These are phyloP conservation scores for Thalpophila matura DNA, from an alignment of 2,888 invertebrate species.

Conservation along the genomic window DNA sequence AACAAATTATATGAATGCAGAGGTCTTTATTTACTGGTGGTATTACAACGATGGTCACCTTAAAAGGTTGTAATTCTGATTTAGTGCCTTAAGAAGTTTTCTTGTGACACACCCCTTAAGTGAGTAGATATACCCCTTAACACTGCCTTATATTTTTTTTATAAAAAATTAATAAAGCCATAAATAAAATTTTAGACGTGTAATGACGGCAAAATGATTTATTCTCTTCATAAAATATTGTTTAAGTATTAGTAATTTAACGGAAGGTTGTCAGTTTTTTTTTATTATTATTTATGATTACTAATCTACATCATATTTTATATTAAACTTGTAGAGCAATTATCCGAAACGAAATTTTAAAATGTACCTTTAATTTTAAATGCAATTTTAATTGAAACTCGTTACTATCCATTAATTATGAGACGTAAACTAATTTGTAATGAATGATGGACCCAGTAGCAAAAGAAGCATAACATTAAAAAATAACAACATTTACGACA, in stretches of 20 bases:
- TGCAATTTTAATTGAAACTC: constrained; percentile 13
- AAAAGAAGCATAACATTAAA: constrained; percentile 1
- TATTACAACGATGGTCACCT: constrained; percentile 70
- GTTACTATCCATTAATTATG: constrained; percentile 14
- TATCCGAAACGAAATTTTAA: not conserved
- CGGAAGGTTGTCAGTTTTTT: not conserved
- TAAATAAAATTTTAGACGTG: constrained; percentile 44
- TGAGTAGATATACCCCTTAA: constrained; percentile 45
- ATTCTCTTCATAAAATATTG: constrained; percentile 23
- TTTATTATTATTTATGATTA: not conserved
- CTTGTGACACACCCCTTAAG: constrained; percentile 65
- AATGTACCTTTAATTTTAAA: constrained; percentile 6
- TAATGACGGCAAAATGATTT: constrained; percentile 37
- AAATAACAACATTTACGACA: constrained; percentile 11
- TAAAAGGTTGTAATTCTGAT: constrained; percentile 79
- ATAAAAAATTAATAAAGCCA: constrained; percentile 46
- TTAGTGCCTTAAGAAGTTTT: constrained; percentile 76
- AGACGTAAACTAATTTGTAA: constrained; percentile 24
- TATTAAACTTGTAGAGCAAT: too few relatives aligned
- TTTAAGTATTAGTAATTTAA: constrained; percentile 17
- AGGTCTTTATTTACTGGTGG: constrained; percentile 65
- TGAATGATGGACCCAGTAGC: not conserved
- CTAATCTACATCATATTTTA: not conserved
- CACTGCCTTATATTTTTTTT: constrained; percentile 17
- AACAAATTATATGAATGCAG: not conserved